Conservation (phyloP, 2,797 vertebrate species). For the Pangasius krempfi region DNA sequence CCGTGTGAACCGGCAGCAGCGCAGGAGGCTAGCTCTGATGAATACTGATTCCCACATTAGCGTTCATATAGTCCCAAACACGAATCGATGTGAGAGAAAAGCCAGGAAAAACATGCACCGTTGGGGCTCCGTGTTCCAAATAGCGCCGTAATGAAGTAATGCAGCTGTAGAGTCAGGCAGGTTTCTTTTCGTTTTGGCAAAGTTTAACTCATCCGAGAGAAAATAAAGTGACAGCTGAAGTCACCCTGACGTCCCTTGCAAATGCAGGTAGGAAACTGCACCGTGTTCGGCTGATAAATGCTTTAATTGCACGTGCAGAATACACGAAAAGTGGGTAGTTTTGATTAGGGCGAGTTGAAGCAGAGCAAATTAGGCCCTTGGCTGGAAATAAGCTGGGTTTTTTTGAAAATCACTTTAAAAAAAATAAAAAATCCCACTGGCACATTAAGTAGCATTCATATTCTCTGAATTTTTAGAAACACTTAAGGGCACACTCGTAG, state of each 20-base stretch:
- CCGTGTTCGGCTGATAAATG: not conserved
- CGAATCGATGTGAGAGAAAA: constrained; percentile 37
- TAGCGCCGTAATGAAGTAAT: not conserved
- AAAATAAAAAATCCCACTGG: not conserved
- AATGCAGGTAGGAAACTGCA: not conserved
- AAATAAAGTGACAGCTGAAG: constrained; percentile 26
- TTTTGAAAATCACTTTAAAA: not conserved
- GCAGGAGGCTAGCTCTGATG: constrained; percentile 41
- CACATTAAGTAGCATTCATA: not conserved
- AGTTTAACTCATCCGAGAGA: constrained; percentile 6
- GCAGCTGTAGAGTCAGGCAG: constrained; percentile 14
- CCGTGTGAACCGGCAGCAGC: constrained; percentile 52
- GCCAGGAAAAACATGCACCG: constrained; percentile 55
- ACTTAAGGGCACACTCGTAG: not conserved
- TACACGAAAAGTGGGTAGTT: not conserved
- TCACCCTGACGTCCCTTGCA: not conserved
- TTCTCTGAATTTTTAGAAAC: not conserved
- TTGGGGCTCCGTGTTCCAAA: constrained; percentile 23
- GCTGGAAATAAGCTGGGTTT: not conserved
- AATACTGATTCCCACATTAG: constrained; percentile 56
- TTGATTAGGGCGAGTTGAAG: not conserved
- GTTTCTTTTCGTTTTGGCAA: not conserved
- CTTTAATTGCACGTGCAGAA: not conserved
- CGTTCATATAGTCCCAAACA: constrained; percentile 53
- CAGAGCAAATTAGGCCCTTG: not conserved